Evolutionary conservation across 2,888 invertebrate species (phyloP).

Genomic region (Cerceris ruficornis): DNA sequence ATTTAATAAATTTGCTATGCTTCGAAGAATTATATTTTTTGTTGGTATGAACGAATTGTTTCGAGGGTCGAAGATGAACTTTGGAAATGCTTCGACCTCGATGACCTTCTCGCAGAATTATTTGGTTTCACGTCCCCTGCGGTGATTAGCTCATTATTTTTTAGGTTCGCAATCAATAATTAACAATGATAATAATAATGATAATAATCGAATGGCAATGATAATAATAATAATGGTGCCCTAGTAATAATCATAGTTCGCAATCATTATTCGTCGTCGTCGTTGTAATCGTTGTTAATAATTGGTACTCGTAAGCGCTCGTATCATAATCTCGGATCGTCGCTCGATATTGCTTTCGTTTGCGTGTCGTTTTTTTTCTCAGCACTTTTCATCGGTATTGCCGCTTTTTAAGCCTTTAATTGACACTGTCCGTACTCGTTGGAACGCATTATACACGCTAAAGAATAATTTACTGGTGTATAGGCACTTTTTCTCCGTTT

Average conservation of each 20-base stretch:
- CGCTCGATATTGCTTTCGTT: constrained; percentile 55
- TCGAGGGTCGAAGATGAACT: too few relatives aligned
- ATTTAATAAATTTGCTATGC: too few relatives aligned
- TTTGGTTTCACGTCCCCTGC: constrained; percentile 22
- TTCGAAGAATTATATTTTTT: too few relatives aligned
- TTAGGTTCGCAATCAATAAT: constrained; percentile 60
- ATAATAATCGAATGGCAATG: too few relatives aligned
- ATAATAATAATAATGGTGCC: constrained; percentile 43
- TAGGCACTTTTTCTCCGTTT: constrained; percentile 67
- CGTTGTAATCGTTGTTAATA: constrained; percentile 42
- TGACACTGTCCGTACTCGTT: constrained; percentile 69
- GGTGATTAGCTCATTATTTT: constrained; percentile 48
- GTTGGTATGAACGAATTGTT: too few relatives aligned
- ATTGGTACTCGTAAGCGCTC: constrained; percentile 54
- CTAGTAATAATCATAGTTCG: constrained; percentile 56
- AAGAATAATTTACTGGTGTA: constrained; percentile 65
- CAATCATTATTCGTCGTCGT: constrained; percentile 52
- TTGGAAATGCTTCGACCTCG: background rate
- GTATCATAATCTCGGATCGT: constrained; percentile 42
- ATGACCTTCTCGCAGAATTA: background rate
- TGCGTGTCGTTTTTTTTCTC: constrained; percentile 15
- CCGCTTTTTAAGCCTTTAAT: constrained; percentile 61
- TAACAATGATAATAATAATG: constrained; percentile 53
- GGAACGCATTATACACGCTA: constrained; percentile 65
- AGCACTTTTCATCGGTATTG: constrained; percentile 13